These are phyloP conservation scores for Eristalis intricaria DNA, from an alignment of 2,888 invertebrate species.

Conservation along the genomic window DNA sequence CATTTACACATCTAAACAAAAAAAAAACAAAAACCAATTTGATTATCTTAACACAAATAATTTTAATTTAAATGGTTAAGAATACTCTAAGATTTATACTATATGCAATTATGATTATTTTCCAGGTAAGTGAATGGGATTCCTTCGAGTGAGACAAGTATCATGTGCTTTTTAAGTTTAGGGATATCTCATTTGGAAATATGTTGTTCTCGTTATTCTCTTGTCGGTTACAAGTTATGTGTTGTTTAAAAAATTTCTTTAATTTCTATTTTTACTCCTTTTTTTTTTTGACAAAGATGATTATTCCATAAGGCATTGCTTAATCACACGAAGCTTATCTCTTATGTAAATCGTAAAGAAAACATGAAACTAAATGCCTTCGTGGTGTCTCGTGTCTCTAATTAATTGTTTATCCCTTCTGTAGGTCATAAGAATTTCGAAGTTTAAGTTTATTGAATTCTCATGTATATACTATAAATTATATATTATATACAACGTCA, in stretches of 20 bases:
- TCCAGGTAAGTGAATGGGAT: constrained; percentile 52
- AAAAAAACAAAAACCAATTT: background rate
- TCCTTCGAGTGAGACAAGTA: constrained; percentile 7
- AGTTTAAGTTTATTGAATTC: constrained; percentile 43
- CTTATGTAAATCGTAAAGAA: constrained; percentile 12
- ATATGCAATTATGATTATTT: background rate
- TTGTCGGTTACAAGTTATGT: constrained; percentile 13
- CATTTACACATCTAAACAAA: constrained; percentile 41
- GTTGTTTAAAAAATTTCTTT: background rate
- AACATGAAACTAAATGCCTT: background rate
- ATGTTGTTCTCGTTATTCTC: constrained; percentile 41
- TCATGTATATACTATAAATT: constrained; percentile 39
- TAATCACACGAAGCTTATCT: constrained; percentile 8
- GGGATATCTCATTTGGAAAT: constrained; percentile 9
- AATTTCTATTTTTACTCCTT: background rate
- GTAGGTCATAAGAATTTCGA: constrained; percentile 33
- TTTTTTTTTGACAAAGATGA: background rate
- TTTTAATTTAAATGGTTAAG: constrained; percentile 30
- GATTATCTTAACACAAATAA: constrained; percentile 5
- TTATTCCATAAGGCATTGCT: constrained; percentile 30
- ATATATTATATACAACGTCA: background rate
- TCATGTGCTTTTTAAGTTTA: background rate
- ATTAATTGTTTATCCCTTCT: constrained; percentile 21
- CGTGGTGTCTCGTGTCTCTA: constrained; percentile 28
- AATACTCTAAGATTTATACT: constrained; percentile 15